Base-by-base conservation (phyloP, 92 coral and sea anemone species). In the Epizoanthus rinbou region DNA sequence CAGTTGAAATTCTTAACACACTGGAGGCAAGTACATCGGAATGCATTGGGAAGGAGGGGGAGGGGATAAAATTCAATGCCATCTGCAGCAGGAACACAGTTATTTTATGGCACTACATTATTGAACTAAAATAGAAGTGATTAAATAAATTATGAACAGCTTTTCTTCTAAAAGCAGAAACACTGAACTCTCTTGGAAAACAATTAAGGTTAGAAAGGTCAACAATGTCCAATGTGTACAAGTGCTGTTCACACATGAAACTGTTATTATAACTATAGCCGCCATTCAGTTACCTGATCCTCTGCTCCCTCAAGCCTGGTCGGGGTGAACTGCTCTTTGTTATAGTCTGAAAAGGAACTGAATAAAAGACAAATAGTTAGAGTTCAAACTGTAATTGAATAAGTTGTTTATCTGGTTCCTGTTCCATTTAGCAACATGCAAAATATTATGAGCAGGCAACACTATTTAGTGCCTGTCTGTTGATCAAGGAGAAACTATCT, bases 271-370 rank as follows among this genome's bases (percentile, higher is more conserved):
- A 25, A 13, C n/a, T 71, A 6, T 39, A 11, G 14, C 31, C 10
- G 22, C 4, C 16, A 7, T 56, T 52, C 10, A 8, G 17, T 62
- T 85, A 95, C 99, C 92, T 96, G 99, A 22, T 96, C 98, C 69
- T 93, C 98, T 16, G 93, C 88, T 57, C 97, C 90, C 28, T 94
- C 97, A 67, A 96, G 85, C 75, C 89, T 91, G 5, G 90, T 98
- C 39, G 99, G 99, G 11, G 99, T 96, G 67, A 96, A 96, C 88
- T 96, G 99, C 69, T 96, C 99, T 72, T 96, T 96, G 87, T 96
- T 96, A 74, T 96, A 96, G 9, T 94, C 98, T 72, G 96, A 92
- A 79, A 96, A 96, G 0, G 99, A 88, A 60, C 99, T 96, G 83
- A 16, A 47, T 17, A 73, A 25, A 74, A 75, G 22, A 80, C 58